Percentiles rank a stretch among this genome's conserved stretches.
These are phyloP conservation scores for Morone chrysops DNA, from an alignment of 2,113 vertebrate species.

Conservation along the genomic window DNA sequence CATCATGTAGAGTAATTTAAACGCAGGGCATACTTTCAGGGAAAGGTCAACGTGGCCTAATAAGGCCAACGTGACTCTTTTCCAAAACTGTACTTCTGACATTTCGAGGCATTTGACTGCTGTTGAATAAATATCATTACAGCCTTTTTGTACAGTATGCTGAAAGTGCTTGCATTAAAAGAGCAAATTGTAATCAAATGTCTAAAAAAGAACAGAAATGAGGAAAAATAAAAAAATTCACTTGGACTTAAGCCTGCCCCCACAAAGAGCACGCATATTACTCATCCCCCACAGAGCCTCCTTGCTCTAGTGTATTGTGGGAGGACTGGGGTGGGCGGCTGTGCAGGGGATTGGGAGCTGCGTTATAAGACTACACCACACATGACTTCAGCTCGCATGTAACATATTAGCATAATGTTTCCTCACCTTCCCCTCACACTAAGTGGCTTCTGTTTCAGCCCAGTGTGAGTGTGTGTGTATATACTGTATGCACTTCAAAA, in stretches of 20 bases:
- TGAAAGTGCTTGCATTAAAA: slow-evolving; percentile 42
- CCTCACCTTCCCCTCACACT: slow-evolving; percentile 27
- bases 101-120: slow-evolving; percentile 44
- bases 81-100: slow-evolving; percentile 50
- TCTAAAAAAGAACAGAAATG: slow-evolving; percentile 33
- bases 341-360: slow-evolving; percentile 63
- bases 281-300: slow-evolving; percentile 74
- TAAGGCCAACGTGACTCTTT: slow-evolving; percentile 34
- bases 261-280: slow-evolving; percentile 66
- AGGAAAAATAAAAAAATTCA: background rate
- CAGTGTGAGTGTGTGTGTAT: slow-evolving; percentile 1
- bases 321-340: slow-evolving; percentile 73
- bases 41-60: slow-evolving; percentile 64
- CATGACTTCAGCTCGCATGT: slow-evolving; percentile 57
- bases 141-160: slow-evolving; percentile 26
- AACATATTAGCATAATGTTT: slow-evolving; percentile 50
- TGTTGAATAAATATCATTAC: slow-evolving; percentile 30
- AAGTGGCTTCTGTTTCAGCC: slow-evolving; percentile 32
- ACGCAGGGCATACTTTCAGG: slow-evolving; percentile 28
- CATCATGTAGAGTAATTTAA: slow-evolving; percentile 45
- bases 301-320: slow-evolving; percentile 72
- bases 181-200: slow-evolving; percentile 49
- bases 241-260: slow-evolving; percentile 62
- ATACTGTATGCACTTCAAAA: slow-evolving; percentile 53
- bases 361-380: slow-evolving; percentile 39